These are phyloP conservation scores for Picus viridis DNA, from an alignment of 2,797 vertebrate species.

Conservation along the genomic window DNA sequence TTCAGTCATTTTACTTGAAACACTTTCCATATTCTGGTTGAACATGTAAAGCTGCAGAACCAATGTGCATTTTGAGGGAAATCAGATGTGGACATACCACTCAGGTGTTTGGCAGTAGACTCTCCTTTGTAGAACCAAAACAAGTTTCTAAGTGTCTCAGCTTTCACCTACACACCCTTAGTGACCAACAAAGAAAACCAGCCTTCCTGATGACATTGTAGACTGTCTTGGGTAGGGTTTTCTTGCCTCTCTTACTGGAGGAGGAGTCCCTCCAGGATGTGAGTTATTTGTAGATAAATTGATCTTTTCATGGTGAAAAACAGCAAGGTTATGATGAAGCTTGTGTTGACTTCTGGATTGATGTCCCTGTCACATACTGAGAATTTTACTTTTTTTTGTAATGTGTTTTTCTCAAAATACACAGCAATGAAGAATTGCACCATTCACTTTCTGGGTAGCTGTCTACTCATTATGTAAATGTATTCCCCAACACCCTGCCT, in stretches of 20 bases:
- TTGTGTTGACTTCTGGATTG: neutral
- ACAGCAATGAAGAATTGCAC: neutral
- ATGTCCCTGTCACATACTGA: neutral
- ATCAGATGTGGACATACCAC: neutral
- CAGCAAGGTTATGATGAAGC: neutral
- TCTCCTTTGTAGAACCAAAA: neutral
- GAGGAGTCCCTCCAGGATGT: neutral
- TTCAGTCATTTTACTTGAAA: neutral
- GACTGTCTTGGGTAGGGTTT: neutral
- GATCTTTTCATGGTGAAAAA: neutral
- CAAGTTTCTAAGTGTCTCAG: neutral
- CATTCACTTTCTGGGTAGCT: neutral
- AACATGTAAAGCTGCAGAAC: neutral
- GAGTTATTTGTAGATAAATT: neutral
- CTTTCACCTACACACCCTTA: neutral
- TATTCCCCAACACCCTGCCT: neutral
- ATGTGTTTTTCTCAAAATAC: neutral
- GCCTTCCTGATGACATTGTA: neutral
- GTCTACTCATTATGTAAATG: slow-evolving; percentile 26
- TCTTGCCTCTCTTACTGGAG: neutral
- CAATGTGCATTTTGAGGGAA: neutral
- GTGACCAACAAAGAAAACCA: neutral
- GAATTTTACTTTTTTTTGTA: neutral
- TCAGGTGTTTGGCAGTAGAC: neutral
- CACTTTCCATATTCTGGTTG: neutral